These are phyloP conservation scores for Morone saxatilis DNA, from an alignment of 2,113 vertebrate species.

Conservation along the genomic window DNA sequence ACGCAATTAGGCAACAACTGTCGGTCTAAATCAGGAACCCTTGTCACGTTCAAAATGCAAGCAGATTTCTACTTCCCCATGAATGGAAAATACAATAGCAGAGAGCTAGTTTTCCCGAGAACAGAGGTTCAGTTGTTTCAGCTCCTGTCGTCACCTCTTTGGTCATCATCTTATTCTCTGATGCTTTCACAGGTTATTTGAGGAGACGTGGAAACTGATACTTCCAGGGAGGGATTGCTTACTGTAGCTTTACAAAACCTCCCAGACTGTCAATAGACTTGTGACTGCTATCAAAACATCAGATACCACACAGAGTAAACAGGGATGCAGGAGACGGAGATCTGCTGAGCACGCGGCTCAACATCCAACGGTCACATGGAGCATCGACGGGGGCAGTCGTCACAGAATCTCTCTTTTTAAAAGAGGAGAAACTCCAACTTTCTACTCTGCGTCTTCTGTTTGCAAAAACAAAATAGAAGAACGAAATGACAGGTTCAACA, in stretches of 20 bases:
- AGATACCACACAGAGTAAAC: constrained; percentile 30
- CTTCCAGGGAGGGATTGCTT: constrained; percentile 65
- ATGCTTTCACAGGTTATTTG: constrained; percentile 31
- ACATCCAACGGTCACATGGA: background rate
- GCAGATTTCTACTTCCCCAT: constrained; percentile 22
- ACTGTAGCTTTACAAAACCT: constrained; percentile 30
- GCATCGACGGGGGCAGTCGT: no score
- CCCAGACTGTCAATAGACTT: constrained; percentile 56
- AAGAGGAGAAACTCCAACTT: background rate
- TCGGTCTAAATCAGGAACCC: background rate
- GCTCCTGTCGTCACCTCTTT: background rate
- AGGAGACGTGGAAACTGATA: constrained; percentile 26
- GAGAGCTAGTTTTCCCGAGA: background rate
- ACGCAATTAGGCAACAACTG: background rate
- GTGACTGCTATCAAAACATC: constrained; percentile 9
- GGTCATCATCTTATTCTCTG: background rate
- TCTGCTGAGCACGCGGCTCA: background rate
- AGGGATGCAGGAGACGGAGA: background rate
- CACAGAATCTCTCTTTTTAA: background rate
- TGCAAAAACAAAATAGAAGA: no score
- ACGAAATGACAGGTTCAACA: background rate
- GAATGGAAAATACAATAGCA: background rate
- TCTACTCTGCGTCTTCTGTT: background rate
- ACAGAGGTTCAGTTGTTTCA: background rate
- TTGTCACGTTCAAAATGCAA: background rate